A percentile compares a stretch with the other conserved stretches of the same genome.
Conservation (phyloP, 1,140 invertebrate genomes). For the Solenopsis invicta region DNA sequence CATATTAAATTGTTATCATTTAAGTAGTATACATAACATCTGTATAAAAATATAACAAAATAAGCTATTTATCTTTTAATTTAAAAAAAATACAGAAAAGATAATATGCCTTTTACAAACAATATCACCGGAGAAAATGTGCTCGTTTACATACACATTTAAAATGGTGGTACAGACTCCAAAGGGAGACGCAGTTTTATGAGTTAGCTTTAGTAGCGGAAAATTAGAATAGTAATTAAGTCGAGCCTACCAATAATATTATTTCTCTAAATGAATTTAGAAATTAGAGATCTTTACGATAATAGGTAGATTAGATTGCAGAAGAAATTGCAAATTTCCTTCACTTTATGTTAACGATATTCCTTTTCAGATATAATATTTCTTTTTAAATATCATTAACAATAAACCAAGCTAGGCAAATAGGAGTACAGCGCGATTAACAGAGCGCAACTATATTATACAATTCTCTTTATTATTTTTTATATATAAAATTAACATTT, state of each 20-base stretch:
- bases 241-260: slow-evolving; percentile 69
- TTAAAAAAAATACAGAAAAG: background rate
- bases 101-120: background rate
- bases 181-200: slow-evolving; percentile 74
- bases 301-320: background rate
- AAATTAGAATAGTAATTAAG: slow-evolving; percentile 79
- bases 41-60: slow-evolving; percentile 15
- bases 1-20: background rate
- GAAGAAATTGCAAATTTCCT: background rate
- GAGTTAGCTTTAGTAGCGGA: slow-evolving; percentile 70
- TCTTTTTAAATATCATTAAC: no score
- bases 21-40: background rate
- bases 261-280: slow-evolving; percentile 84
- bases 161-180: slow-evolving; percentile 16
- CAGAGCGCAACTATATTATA: no score
- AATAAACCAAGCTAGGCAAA: no score
- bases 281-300: slow-evolving; percentile 66
- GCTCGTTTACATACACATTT: background rate
- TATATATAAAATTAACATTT: no score
- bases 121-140: background rate
- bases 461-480: no score
- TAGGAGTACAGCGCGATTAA: no score
- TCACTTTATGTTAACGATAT: slow-evolving; percentile 7
- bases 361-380: background rate
- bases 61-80: background rate